phyloP scores from a whole-genome alignment of 2,797 vertebrate genomes.

The Vespertilio murinus region DNA sequence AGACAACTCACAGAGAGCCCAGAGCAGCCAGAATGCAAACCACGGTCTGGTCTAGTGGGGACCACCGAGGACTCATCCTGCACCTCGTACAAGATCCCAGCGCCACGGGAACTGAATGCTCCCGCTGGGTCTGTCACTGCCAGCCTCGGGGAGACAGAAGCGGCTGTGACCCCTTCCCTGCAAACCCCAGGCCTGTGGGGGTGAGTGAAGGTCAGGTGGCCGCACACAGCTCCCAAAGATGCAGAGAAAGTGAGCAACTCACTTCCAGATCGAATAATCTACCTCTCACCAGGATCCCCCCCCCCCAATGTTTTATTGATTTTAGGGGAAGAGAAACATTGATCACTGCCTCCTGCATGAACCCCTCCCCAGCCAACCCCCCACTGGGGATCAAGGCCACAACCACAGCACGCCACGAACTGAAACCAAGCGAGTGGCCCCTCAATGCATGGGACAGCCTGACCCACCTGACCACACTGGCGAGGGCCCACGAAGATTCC shows the following conservation, averaged over 20 bases:
- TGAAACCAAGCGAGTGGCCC: not conserved
- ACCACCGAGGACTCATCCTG: not conserved
- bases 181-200: not conserved
- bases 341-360: not conserved
- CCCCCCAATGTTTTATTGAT: not conserved
- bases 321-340: not conserved
- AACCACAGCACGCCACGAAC: not conserved
- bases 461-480: not conserved
- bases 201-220: not conserved
- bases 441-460: not conserved
- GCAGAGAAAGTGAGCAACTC: not conserved
- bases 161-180: not conserved
- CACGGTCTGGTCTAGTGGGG: not conserved
- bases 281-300: not conserved
- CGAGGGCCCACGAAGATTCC: not conserved
- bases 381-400: not conserved
- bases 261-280: not conserved
- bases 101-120: not conserved
- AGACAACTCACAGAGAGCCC: constrained; percentile 36
- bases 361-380: no score
- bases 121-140: not conserved
- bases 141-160: not conserved
- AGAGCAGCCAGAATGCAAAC: constrained; percentile 26
- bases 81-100: not conserved
- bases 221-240: not conserved